Base-by-base conservation (phyloP, 2,113 vertebrate species). In the Rhineura floridana region DNA sequence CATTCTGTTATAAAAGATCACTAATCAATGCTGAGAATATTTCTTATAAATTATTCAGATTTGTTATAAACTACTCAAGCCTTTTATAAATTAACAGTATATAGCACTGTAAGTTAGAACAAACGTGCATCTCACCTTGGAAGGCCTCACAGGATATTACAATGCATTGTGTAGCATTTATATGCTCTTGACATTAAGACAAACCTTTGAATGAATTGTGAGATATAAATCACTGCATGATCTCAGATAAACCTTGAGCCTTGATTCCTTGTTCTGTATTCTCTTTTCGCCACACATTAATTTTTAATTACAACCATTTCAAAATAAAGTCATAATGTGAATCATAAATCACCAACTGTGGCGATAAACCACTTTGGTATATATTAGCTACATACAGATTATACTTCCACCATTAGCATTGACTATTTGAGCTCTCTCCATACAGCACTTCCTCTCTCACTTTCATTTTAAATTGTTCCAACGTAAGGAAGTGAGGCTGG, bases 271-370 rank as follows among this genome's bases (percentile, higher is more conserved):
- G 86, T 87, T 93, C 93, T 94, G 93, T 95, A 92, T 94, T 90
- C 94, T 95, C 72, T 93, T 93, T 78, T 87, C 52, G 88, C 96
- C 97, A 92, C 96, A 93, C 82, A 94, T 97, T 95, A 97, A 97
- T 97, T 96, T 97, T 97, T 97, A 92, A 97, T 96, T 93, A 81
- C 87, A 81, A 93, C 91, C 96, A 95, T 97, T 97, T 97, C 96
- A 97, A 97, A 94, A 91, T 88, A 96, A 96, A 94, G 90, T 93
- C 96, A 95, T 97, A 96, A 97, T 97, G 97, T 63, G 95, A 93
- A 90, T 65, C 96, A 95, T 97, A 96, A 97, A 97, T 97, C 96
- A 96, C 92, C 69, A 93, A 96, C 69, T 28, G 94, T 90, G 91
- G 95, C 93, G 90, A 94, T 70, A 94, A 97, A 93, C 95, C 96